These are phyloP conservation scores for Drosophila leonis DNA, from an alignment of 2,888 invertebrate species.

Conservation along the genomic window DNA sequence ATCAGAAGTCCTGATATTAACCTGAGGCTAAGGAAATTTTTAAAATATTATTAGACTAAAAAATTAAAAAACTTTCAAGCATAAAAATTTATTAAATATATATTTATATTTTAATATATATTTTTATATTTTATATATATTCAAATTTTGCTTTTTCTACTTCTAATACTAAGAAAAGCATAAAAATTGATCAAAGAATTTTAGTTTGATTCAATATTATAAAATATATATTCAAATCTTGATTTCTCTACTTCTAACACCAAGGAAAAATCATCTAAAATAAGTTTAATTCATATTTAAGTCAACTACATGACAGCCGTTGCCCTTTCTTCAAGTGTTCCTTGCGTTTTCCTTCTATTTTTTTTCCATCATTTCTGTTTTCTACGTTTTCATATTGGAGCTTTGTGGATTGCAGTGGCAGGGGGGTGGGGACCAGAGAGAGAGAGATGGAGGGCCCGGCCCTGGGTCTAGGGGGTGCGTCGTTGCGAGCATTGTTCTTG, in stretches of 20 bases:
- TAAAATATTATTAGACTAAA: no score
- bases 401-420: conserved; percentile 16
- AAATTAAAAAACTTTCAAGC: no score
- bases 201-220: no score
- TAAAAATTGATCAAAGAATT: no score
- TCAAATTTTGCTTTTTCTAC: no score
- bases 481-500: conserved; percentile 74
- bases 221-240: no score
- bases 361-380: conserved; percentile 67
- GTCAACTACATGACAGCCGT: not conserved
- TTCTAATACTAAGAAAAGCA: no score
- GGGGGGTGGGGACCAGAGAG: not conserved
- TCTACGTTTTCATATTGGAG: conserved; percentile 62
- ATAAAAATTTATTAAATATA: no score
- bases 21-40: no score
- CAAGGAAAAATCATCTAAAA: not conserved
- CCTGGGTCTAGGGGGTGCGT: conserved; percentile 17
- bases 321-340: conserved; percentile 2
- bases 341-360: conserved; percentile 22
- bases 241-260: not conserved
- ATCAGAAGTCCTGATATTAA: no score
- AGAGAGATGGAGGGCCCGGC: not conserved
- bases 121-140: no score
- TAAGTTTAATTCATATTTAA: not conserved
- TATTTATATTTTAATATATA: no score